Evolutionary conservation across 92 coral and sea anemone genomes (phyloP).

Genomic region (Umimayanthus kanabou): DNA sequence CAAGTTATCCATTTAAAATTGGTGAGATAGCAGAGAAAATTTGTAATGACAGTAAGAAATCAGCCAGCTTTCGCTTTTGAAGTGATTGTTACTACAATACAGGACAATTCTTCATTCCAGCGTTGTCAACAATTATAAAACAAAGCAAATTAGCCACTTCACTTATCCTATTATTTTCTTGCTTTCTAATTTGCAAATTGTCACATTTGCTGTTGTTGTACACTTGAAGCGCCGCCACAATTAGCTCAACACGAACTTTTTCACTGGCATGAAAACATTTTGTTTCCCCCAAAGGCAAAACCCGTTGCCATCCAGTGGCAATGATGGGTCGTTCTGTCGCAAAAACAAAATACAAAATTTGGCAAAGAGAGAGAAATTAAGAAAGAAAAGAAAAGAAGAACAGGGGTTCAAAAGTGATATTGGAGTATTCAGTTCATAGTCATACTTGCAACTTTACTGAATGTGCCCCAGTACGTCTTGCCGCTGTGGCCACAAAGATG

Average conservation of each 20-base stretch:
- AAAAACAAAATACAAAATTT: too few relatives aligned
- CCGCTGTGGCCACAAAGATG: too few relatives aligned
- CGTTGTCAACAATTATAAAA: conserved; percentile 43
- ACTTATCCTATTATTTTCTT: conserved; percentile 40
- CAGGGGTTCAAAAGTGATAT: too few relatives aligned
- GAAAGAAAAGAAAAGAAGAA: too few relatives aligned
- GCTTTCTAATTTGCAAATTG: neutral
- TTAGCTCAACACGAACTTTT: neutral
- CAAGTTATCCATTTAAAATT: neutral
- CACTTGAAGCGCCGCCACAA: neutral
- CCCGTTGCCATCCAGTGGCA: too few relatives aligned
- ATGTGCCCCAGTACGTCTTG: too few relatives aligned
- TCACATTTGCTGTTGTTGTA: conserved; percentile 1
- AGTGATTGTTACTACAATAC: neutral
- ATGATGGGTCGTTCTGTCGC: too few relatives aligned
- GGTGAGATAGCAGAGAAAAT: neutral
- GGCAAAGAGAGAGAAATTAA: too few relatives aligned
- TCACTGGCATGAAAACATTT: too few relatives aligned
- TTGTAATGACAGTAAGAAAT: neutral
- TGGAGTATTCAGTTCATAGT: too few relatives aligned
- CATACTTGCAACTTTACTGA: too few relatives aligned
- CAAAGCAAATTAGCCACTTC: conserved; percentile 59
- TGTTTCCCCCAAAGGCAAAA: too few relatives aligned
- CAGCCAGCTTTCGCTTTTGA: neutral
- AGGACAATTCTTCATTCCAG: conserved; percentile 45